A percentile compares a stretch with the other conserved stretches of the same genome.
Conservation (phyloP, 2,113 vertebrate genomes). For the Eurypyga helias region DNA sequence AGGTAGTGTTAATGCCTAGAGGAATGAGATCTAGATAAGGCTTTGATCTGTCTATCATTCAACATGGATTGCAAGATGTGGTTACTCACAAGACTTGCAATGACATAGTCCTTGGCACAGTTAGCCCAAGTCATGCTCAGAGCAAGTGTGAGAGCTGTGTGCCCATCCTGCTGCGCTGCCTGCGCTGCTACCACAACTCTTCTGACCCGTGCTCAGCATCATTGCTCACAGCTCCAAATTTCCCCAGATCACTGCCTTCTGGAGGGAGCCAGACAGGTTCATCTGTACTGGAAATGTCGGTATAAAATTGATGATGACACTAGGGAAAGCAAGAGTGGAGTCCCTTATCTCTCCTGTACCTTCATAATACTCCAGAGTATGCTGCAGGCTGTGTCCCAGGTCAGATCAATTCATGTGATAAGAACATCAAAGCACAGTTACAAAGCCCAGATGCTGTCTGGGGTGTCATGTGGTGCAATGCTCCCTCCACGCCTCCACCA, state of each 20-base stretch:
- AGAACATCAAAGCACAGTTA: background rate
- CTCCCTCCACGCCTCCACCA: accelerated
- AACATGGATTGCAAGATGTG: background rate
- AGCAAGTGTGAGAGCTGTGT: accelerated
- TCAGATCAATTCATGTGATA: background rate
- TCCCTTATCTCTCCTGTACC: background rate
- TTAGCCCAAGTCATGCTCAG: background rate
- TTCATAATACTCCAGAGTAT: background rate
- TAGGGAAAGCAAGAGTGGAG: background rate
- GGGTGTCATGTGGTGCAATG: background rate
- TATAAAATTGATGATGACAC: background rate
- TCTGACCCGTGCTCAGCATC: background rate
- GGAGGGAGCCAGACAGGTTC: background rate
- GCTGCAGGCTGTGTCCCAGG: background rate
- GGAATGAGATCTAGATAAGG: background rate
- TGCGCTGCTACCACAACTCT: background rate
- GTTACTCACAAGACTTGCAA: background rate
- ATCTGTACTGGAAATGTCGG: background rate
- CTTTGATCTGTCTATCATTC: background rate
- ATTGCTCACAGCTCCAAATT: accelerated
- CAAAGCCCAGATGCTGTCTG: background rate
- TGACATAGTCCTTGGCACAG: background rate
- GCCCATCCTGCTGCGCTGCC: background rate
- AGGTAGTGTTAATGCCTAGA: background rate
- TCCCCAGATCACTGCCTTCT: background rate